Conservation (phyloP, 1,140 invertebrate genomes). For the Cylas formicarius region DNA sequence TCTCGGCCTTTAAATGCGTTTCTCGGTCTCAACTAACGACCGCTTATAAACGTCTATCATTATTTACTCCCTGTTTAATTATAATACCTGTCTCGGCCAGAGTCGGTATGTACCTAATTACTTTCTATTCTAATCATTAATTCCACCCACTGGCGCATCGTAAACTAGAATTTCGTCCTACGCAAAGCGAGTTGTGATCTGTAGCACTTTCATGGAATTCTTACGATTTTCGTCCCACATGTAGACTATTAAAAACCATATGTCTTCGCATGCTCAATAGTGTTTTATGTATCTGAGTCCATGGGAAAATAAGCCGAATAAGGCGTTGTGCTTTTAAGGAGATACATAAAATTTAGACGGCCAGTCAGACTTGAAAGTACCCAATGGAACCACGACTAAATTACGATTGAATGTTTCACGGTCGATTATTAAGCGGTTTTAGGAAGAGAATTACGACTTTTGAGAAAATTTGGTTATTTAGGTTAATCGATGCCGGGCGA, state of each 20-base stretch:
- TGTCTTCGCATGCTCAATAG: slow-evolving; percentile 15
- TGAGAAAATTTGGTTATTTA: slow-evolving; percentile 2
- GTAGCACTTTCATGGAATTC: not conserved
- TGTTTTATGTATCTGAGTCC: slow-evolving; percentile 25
- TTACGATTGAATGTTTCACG: not conserved
- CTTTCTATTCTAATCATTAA: too few relatives aligned
- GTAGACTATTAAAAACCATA: slow-evolving; percentile 3
- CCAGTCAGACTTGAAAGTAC: slow-evolving; percentile 9
- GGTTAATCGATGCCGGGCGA: slow-evolving; percentile 8
- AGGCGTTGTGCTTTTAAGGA: slow-evolving; percentile 13
- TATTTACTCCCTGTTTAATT: slow-evolving; percentile 3
- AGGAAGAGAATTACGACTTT: slow-evolving; percentile 8
- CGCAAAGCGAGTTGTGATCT: not conserved
- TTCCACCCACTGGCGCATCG: not conserved
- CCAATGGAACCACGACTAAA: slow-evolving; percentile 12
- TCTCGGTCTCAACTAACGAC: too few relatives aligned
- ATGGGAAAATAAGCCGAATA: slow-evolving; percentile 25
- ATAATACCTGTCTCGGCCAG: slow-evolving; percentile 3
- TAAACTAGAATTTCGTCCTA: not conserved
- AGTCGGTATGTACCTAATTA: too few relatives aligned
- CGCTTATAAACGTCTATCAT: slow-evolving; percentile 11
- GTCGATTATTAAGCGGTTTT: too few relatives aligned
- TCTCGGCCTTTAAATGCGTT: too few relatives aligned
- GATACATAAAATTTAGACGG: slow-evolving; percentile 10
- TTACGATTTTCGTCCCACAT: slow-evolving; percentile 11